Base-by-base conservation (phyloP, 64 coral and sea anemone genomes). In the Montipora sp. region DNA sequence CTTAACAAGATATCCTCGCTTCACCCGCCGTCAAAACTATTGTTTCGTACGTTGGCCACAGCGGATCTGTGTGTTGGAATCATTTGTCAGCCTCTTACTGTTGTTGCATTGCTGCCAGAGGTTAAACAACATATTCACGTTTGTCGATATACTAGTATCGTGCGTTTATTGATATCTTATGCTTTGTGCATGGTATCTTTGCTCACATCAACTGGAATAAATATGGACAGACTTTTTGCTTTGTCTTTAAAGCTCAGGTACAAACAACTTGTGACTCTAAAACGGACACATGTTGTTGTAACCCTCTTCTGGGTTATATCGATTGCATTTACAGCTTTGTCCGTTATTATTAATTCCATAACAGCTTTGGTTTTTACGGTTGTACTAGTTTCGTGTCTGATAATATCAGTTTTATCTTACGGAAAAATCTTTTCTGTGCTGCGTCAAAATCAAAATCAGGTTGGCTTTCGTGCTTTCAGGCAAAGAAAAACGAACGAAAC, bases 221-320 rank as follows among this genome's bases (percentile, higher is more conserved):
- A 43, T 16, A 53, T 83, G 23, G 80, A 83, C 59, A 65, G 79
- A 83, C 36, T 83, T 45, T 36, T 83, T 13, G 80, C 36, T 13
- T 27, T 83, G 22, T 46, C 45, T 11, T 83, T 83, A 13, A 8
- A 11, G 45, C 58, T 83, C 55, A 83, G 59, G 66, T 83, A 83
- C 80, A 65, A 59, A 67, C 80, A 83, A 2, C 14, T 47, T 14
- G 80, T 83, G 47, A 83, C 80, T 46, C 61, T 83, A 5, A 66
- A 23, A 1, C 80, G 80, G 19, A 16, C 43, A 47, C 36, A 13
- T 47, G 59, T 19, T 18, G 18, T 7, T 18, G 53, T 47, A 6
- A 67, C 27, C 15, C 1, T 14, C 19, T 65, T 83, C 47, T 83
- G 80, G 58, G 16, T 67, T 46, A 3, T 75, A 2, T 75, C 73